Conservation (phyloP, 2,797 vertebrate genomes). For the Psittacula derbiana region DNA sequence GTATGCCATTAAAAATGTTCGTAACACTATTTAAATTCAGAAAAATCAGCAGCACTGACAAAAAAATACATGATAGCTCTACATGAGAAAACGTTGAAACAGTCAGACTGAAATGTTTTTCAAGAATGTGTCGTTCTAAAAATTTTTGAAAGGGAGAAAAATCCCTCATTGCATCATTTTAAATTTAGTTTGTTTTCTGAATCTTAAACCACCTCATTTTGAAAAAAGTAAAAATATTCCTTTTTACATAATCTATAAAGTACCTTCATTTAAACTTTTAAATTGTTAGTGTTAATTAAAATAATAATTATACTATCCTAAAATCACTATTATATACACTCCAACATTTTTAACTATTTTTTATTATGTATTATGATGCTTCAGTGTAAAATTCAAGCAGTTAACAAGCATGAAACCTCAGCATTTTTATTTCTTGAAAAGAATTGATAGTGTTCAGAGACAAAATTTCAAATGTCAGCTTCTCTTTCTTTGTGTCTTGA, state of each 20-base stretch:
- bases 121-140: neutral
- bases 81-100: neutral
- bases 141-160: neutral
- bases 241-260: fast-evolving
- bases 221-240: neutral
- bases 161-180: neutral
- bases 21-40: neutral
- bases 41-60: neutral
- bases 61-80: neutral
- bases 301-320: neutral
- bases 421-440: neutral
- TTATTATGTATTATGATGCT: fast-evolving
- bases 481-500: neutral
- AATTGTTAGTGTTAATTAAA: neutral
- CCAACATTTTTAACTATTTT: neutral
- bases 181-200: neutral
- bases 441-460: neutral
- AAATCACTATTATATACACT: neutral
- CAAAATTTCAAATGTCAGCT: neutral
- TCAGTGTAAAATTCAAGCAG: neutral
- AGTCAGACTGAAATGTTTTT: neutral
- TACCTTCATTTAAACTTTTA: neutral
- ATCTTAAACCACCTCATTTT: neutral
- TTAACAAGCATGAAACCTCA: neutral
- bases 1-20: neutral